Conservation (phyloP, 1,140 invertebrate genomes). For the Hycleus cichorii region DNA sequence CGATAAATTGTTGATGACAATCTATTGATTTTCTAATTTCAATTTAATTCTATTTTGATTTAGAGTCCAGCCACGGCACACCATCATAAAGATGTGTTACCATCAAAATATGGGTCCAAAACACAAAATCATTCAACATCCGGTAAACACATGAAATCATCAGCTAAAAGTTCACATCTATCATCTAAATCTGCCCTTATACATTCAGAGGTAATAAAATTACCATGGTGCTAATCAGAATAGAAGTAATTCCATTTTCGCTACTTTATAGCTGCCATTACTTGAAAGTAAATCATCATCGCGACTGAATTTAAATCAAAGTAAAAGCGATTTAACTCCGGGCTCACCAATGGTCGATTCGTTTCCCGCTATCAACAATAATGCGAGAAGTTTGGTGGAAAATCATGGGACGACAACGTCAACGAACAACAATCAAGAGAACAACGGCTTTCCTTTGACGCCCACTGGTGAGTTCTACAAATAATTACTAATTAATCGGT, state of each 20-base stretch:
- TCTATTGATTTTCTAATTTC: no score
- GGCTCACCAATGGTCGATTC: conserved; percentile 32
- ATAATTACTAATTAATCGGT: not conserved
- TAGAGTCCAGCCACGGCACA: conserved; percentile 39
- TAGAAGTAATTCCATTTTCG: not conserved
- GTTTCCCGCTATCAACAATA: conserved; percentile 37
- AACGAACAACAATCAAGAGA: conserved; percentile 33
- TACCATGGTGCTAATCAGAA: not conserved
- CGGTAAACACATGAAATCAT: conserved; percentile 26
- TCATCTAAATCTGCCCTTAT: conserved; percentile 27
- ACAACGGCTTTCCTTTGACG: conserved; percentile 41
- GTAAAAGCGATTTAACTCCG: conserved; percentile 29
- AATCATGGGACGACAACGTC: conserved; percentile 26
- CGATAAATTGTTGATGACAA: no score
- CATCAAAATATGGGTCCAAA: conserved; percentile 30
- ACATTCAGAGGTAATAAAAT: conserved; percentile 25
- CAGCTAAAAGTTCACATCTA: conserved; percentile 23
- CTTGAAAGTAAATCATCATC: conserved; percentile 36
- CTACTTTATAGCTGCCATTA: conserved; percentile 33
- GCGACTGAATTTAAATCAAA: conserved; percentile 31
- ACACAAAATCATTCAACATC: conserved; percentile 17
- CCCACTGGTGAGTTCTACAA: conserved; percentile 42
- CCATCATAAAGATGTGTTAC: conserved; percentile 38
- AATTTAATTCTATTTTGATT: conserved; percentile 22
- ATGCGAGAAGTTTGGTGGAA: conserved; percentile 19